These are phyloP conservation scores for Ageneiosus marmoratus DNA, from an alignment of 2,113 vertebrate species.

Conservation along the genomic window DNA sequence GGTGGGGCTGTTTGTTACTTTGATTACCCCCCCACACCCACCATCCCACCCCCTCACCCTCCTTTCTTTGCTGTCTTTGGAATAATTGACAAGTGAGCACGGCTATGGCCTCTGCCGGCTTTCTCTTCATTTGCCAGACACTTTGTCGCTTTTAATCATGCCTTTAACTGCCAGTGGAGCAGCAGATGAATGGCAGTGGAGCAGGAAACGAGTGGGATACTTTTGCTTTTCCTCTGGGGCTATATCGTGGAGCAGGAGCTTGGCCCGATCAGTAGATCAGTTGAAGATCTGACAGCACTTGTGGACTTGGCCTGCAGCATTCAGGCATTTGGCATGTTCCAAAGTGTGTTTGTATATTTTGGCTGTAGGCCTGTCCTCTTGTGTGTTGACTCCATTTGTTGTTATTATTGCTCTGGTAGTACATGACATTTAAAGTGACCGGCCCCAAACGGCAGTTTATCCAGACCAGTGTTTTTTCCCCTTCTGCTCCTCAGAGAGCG, in stretches of 20 bases:
- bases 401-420: conserved; percentile 30
- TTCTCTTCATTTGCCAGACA: conserved; percentile 79
- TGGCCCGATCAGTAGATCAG: conserved; percentile 36
- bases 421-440: conserved; percentile 35
- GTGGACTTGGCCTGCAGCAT: conserved; percentile 27
- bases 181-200: conserved; percentile 67
- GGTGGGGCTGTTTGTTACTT: conserved; percentile 54
- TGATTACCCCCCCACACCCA: conserved; percentile 16
- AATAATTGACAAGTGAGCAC: conserved; percentile 74
- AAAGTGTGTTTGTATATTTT: conserved; percentile 34
- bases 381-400: conserved; percentile 27
- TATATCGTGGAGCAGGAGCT: background rate
- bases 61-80: background rate
- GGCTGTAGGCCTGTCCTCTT: conserved; percentile 37
- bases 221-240: background rate
- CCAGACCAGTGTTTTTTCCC: background rate
- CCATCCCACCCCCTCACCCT: background rate
- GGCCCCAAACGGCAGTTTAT: conserved; percentile 22
- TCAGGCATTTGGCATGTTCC: conserved; percentile 30
- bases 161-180: conserved; percentile 76
- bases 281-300: conserved; percentile 44
- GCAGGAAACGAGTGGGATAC: conserved; percentile 46
- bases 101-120: conserved; percentile 71
- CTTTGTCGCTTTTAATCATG: conserved; percentile 81
- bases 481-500: background rate